phyloP scores from a whole-genome alignment of 2,888 invertebrate species.

The Drosophila quinaria region DNA sequence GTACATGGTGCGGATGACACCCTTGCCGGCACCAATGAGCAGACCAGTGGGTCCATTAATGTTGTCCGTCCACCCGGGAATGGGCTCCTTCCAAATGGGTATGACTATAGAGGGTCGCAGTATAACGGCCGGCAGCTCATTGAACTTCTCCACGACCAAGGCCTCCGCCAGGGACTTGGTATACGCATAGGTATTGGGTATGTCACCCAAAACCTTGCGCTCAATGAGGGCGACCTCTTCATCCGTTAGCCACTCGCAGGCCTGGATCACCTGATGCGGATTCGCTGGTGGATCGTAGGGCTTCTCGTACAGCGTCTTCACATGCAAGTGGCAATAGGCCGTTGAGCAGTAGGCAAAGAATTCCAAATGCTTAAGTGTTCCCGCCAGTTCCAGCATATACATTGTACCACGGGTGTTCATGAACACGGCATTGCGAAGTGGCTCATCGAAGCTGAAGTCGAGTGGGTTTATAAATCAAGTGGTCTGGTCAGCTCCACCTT shows the following conservation, averaged over 20 bases:
- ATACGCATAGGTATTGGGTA: constrained; percentile 88
- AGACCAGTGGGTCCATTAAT: constrained; percentile 96
- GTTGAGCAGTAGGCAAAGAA: constrained; percentile 92
- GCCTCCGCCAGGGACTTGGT: constrained; percentile 97
- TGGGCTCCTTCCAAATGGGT: constrained; percentile 93
- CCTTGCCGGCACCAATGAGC: constrained; percentile 93
- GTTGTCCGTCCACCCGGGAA: constrained; percentile 97
- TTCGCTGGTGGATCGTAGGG: constrained; percentile 94
- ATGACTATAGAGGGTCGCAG: constrained; percentile 96
- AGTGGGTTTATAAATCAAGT: neutral
- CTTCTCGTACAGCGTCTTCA: constrained; percentile 92
- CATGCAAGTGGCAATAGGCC: constrained; percentile 95
- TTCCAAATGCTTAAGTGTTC: constrained; percentile 90
- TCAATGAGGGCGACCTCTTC: constrained; percentile 89
- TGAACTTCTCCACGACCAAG: constrained; percentile 92
- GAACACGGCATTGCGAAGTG: constrained; percentile 94
- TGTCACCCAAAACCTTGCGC: constrained; percentile 87
- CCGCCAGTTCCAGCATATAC: constrained; percentile 93
- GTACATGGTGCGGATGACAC: constrained; percentile 95
- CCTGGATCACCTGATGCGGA: constrained; percentile 91
- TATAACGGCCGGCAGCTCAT: constrained; percentile 91
- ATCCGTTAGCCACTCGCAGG: constrained; percentile 92
- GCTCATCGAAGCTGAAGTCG: constrained; percentile 92
- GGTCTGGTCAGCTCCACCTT: neutral
- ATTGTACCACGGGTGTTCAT: constrained; percentile 97